phyloP scores from a whole-genome alignment of 2,113 vertebrate genomes.

The Barbus barbus region DNA sequence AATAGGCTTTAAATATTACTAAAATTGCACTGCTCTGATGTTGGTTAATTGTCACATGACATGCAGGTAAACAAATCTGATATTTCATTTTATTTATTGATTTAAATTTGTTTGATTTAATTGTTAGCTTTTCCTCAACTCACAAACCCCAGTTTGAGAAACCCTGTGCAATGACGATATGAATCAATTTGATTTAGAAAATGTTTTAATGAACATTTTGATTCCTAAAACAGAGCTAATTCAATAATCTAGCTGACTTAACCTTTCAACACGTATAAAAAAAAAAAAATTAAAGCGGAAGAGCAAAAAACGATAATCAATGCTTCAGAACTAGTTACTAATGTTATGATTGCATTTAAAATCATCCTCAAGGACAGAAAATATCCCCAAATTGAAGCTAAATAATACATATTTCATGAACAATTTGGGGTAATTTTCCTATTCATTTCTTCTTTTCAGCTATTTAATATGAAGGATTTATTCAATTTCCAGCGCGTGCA shows the following conservation, averaged over 20 bases:
- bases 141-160: background rate
- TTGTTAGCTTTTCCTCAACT: background rate
- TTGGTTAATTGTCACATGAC: too few relatives aligned
- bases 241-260: background rate
- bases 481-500: background rate
- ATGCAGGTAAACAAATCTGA: background rate
- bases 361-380: background rate
- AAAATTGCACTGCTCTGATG: background rate
- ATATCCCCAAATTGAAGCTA: background rate
- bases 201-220: background rate
- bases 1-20: background rate
- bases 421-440: background rate
- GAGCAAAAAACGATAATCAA: background rate
- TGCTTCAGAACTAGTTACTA: background rate
- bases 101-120: background rate
- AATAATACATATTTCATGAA: background rate
- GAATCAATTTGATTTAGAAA: background rate
- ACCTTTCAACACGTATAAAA: background rate
- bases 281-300: background rate
- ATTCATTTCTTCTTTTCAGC: background rate
- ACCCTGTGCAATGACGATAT: too few relatives aligned
- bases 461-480: background rate
- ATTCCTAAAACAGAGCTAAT: background rate
- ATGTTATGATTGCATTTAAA: background rate
- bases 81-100: background rate